Conservation (phyloP, 2,888 invertebrate species). For the Steinernema hermaphroditum region DNA sequence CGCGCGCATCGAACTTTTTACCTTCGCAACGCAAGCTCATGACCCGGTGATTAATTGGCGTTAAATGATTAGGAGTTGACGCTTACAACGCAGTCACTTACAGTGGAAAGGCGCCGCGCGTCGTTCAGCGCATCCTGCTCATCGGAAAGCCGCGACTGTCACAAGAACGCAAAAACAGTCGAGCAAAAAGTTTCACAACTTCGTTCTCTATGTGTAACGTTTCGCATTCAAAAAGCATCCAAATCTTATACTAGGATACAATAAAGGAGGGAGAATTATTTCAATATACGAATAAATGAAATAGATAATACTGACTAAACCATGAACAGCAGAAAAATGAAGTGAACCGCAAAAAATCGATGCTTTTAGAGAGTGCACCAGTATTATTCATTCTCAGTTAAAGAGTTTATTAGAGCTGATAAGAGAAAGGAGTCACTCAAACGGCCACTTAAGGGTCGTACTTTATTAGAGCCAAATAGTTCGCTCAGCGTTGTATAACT, state of each 20-base stretch:
- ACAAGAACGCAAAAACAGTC: too few relatives aligned
- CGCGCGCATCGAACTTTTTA: slow-evolving; percentile 27
- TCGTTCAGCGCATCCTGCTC: neutral
- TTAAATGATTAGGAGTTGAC: slow-evolving; percentile 26
- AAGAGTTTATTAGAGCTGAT: slow-evolving; percentile 17
- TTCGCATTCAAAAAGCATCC: too few relatives aligned
- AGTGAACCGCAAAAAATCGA: neutral
- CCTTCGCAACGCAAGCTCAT: slow-evolving; percentile 28
- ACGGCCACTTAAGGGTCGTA: neutral
- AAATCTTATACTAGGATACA: too few relatives aligned
- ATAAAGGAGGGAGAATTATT: too few relatives aligned
- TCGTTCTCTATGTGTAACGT: too few relatives aligned
- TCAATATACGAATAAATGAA: too few relatives aligned
- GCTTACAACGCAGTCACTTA: slow-evolving; percentile 20
- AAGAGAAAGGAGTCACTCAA: neutral
- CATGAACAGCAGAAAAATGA: too few relatives aligned
- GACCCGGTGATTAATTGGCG: slow-evolving; percentile 30
- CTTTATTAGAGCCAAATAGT: neutral
- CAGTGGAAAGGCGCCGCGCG: slow-evolving; percentile 14
- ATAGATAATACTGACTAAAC: too few relatives aligned
- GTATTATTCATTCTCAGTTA: slow-evolving; percentile 9
- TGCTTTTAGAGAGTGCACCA: slow-evolving; percentile 17
- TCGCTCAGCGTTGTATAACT: too few relatives aligned
- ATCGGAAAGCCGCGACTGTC: too few relatives aligned
- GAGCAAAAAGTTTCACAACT: too few relatives aligned